A percentile compares a stretch with the other conserved stretches of the same genome.
Evolutionary conservation across 92 coral and sea anemone genomes (phyloP).

Genomic region (Plumapathes pennacea): DNA sequence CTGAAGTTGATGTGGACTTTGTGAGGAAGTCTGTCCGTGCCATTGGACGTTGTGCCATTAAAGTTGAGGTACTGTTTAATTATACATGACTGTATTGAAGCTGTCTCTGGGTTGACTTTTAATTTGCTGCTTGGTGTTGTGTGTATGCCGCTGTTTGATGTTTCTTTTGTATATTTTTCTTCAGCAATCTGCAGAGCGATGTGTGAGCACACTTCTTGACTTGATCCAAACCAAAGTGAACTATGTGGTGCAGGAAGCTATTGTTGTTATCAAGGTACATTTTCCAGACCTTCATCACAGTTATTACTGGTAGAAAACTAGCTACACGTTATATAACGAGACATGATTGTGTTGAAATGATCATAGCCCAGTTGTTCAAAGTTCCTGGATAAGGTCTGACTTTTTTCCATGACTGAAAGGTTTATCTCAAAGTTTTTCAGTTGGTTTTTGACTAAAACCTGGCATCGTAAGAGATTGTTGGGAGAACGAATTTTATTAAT

Average conservation of each 20-base stretch:
- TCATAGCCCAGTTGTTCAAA: too few relatives aligned
- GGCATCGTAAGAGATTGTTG: too few relatives aligned
- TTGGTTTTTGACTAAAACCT: too few relatives aligned
- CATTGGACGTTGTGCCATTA: constrained; percentile 99
- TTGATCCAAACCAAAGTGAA: constrained; percentile 97
- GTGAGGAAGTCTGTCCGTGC: constrained; percentile 99
- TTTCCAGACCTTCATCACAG: too few relatives aligned
- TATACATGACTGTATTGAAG: not conserved
- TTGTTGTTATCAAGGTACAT: constrained; percentile 98
- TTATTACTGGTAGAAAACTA: too few relatives aligned
- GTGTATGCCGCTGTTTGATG: not conserved
- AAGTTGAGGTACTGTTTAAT: constrained; percentile 81
- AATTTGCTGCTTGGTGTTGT: not conserved
- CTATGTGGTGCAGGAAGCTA: constrained; percentile 98
- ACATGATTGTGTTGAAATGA: too few relatives aligned
- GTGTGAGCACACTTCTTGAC: constrained; percentile 95
- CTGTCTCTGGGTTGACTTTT: not conserved
- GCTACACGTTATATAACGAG: too few relatives aligned
- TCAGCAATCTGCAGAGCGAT: constrained; percentile 96
- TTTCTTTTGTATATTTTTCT: not conserved
- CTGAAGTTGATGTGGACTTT: constrained; percentile 99
- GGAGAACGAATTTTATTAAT: not conserved
- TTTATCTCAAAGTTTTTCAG: too few relatives aligned
- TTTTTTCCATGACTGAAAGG: too few relatives aligned
- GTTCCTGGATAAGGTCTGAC: too few relatives aligned